A percentile compares a stretch with the other conserved stretches of the same genome.
Conservation (phyloP, 2,113 vertebrate species). For the Heterocephalus glaber region DNA sequence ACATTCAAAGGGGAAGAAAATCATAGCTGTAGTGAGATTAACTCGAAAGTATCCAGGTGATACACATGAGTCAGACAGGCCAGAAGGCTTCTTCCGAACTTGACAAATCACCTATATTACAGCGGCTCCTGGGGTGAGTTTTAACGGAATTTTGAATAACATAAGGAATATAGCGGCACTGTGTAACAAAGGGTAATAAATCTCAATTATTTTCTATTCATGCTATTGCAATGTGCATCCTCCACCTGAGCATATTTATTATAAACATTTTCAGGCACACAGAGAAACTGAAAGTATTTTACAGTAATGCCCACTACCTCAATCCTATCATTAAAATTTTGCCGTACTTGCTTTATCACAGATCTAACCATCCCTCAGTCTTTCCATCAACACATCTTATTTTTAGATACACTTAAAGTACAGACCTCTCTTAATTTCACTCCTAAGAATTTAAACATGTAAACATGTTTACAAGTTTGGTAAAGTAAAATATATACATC, state of each 20-base stretch:
- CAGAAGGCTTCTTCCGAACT: neutral
- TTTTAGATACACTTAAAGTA: neutral
- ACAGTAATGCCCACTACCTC: neutral
- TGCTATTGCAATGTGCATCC: neutral
- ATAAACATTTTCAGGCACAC: slow-evolving; percentile 1
- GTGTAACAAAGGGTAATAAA: slow-evolving; percentile 7
- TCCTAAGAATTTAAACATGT: neutral
- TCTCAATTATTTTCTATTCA: slow-evolving; percentile 21
- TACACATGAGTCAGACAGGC: neutral
- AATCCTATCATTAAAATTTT: neutral
- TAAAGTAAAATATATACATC: neutral
- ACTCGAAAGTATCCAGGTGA: neutral
- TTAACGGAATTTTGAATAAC: slow-evolving; percentile 37
- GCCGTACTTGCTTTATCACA: neutral
- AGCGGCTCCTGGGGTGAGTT: neutral
- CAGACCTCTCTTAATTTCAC: neutral
- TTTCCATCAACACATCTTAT: neutral
- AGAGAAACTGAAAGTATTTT: neutral
- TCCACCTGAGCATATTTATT: neutral
- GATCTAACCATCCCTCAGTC: neutral
- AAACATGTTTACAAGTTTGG: neutral
- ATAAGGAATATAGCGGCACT: neutral
- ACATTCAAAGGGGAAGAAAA: neutral
- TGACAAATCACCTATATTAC: neutral
- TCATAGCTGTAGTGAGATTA: neutral